Evolutionary conservation across 2,113 vertebrate species (phyloP), one percentile per base, ranked within the genome.

Genomic region (Campylomormyrus tamandua): DNA sequence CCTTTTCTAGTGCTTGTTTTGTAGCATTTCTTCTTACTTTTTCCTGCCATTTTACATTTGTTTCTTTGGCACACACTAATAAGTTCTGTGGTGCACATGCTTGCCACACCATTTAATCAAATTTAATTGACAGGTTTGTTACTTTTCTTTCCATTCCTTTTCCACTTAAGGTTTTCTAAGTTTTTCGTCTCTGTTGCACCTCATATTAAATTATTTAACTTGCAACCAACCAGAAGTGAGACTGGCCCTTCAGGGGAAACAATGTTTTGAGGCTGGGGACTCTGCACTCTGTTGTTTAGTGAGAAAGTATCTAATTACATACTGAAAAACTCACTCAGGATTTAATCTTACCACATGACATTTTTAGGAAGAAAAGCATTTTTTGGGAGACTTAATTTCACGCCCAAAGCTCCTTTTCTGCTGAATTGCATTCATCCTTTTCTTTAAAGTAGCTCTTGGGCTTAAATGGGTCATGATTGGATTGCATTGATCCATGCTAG

Each of bases 281-380:
- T 24, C 87, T 45, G 35, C 10, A 85, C 80, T 89, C 52, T 80
- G 58, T 45, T 85, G 77, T 46, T 50, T 84, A n/a, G 89, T 84
- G 89, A 85, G 77, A 89, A 58, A 89, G 52, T 53, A 62, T 84
- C 77, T 50, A 84, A 89, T 89, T 89, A 62, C 39, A 84, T 53
- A 31, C 77, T 6, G 42, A 48, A 62, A 89, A 46, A n/a, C 80
- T 45, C 52, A 58, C 24, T 80, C 39, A 45, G 80, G 50, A 56
- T 83, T 24, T 85, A 89, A 62, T 89, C 89, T 89, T 52, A 10
- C 80, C 21, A 58, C 49, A 62, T 11, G 49, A 84, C 80, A 85
- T 58, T 46, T 89, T 85, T 58, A 31, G 52, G 35, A 58, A 42
- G 89, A 62, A 58, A 89, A 89, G 48, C 35, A n/a, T 80, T 83